Conservation (phyloP, 2,113 vertebrate species). For the Isurus oxyrinchus region DNA sequence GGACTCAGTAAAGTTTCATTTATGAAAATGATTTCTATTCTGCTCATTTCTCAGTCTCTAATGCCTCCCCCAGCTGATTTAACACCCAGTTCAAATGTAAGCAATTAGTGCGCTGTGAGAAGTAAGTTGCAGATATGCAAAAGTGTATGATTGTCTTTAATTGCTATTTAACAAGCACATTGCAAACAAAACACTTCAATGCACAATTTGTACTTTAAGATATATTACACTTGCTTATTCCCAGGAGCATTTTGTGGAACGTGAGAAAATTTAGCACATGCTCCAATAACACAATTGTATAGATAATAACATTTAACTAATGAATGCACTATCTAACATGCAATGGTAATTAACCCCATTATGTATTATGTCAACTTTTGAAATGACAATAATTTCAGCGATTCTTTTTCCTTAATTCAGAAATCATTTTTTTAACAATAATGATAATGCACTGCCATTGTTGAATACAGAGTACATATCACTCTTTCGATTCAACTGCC, state of each 20-base stretch:
- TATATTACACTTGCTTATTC: background rate
- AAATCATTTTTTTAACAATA: background rate
- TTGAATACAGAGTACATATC: background rate
- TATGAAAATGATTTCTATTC: background rate
- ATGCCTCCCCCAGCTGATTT: background rate
- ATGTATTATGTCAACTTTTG: background rate
- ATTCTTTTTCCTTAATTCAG: background rate
- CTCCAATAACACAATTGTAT: background rate
- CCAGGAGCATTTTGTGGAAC: background rate
- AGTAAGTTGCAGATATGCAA: background rate
- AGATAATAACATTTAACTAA: background rate
- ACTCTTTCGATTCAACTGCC: background rate
- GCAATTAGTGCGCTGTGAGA: background rate
- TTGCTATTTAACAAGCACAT: background rate
- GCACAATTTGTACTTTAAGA: background rate
- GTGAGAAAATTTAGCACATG: background rate
- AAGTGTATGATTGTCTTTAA: background rate
- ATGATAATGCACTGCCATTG: background rate
- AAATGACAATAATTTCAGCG: background rate
- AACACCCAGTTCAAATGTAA: background rate
- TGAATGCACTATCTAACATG: too few species aligned
- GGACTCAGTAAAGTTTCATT: background rate
- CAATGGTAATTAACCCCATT: background rate
- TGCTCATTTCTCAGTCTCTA: background rate
- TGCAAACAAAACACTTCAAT: background rate